phyloP scores from a whole-genome alignment of 2,888 invertebrate genomes.

The Hartigia nigra region DNA sequence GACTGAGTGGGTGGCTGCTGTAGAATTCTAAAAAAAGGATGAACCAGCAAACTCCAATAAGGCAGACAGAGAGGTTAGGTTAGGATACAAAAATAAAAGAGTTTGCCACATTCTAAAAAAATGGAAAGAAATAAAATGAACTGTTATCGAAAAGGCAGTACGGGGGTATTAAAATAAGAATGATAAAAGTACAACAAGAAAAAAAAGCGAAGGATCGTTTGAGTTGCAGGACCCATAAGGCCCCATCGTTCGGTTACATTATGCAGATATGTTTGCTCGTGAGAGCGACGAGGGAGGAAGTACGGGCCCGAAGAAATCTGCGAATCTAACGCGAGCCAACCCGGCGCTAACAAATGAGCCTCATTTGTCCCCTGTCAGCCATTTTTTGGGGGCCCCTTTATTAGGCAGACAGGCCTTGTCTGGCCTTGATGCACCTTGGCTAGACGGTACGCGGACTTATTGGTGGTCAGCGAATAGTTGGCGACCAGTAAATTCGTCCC shows the following conservation, averaged over 20 bases:
- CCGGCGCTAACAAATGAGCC: slow-evolving; percentile 57
- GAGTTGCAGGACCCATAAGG: background rate
- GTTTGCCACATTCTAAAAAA: background rate
- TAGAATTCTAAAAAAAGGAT: background rate
- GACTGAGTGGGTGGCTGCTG: background rate
- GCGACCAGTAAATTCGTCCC: background rate
- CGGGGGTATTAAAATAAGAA: background rate
- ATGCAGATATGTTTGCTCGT: slow-evolving; percentile 3
- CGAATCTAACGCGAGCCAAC: slow-evolving; percentile 37
- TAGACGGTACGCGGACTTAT: background rate
- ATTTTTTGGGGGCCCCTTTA: slow-evolving; percentile 49
- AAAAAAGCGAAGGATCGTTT: background rate
- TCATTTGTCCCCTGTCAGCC: slow-evolving; percentile 58
- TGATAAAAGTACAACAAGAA: background rate
- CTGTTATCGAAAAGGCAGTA: background rate
- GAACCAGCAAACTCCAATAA: background rate
- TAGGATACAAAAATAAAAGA: background rate
- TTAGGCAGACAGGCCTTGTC: slow-evolving; percentile 43
- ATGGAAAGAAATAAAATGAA: slow-evolving; percentile 3
- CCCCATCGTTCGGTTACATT: background rate
- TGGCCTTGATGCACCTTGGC: slow-evolving; percentile 47
- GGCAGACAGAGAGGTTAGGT: background rate
- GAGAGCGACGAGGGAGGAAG: background rate
- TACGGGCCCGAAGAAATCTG: slow-evolving; percentile 21
- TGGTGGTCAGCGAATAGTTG: background rate